Evolutionary conservation across 2,113 vertebrate genomes (phyloP), one percentile per base, ranked within the genome.

Genomic region (Stigmatopora argus): DNA sequence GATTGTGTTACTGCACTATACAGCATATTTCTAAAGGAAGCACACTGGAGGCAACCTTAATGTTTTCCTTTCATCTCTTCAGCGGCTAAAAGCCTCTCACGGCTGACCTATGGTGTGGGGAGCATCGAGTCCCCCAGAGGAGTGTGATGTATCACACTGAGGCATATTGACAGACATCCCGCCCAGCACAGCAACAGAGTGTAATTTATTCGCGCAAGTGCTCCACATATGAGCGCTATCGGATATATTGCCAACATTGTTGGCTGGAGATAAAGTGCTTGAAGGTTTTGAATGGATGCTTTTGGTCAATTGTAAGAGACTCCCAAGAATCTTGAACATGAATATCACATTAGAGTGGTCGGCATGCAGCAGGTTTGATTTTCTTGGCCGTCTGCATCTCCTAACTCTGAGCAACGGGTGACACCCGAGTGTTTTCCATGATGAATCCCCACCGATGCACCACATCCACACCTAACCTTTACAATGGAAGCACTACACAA

Each of bases 391-490:
- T 61, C 69, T 18, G 38, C 18, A 13, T 74, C 79, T 76, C 66
- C 59, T 70, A 55, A 48, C 71, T 69, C 52, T 18, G 45, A 77
- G 74, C 58, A 74, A 78, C 77, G 80, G 10, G 70, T 79, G 82
- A 78, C 81, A 81, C 74, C 73, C 35, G 77, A 85, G 78, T 73
- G 71, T 77, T 86, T 75, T 53, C 53, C 63, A 81, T 71, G 87
- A 87, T 84, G 80, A 83, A 88, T 84, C 78, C 77, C 19, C 70
- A 1, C 34, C 72, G 77, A 69, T 79, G 73, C 69, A 75, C 72
- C 68, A 73, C 71, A 75, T 77, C 12, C 75, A 77, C 68, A 71
- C 68, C 82, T 82, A 84, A 88, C 85, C 86, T 89, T 86, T 84
- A 73, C 68, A 80, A 69, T 64, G 78, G 58, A 85, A 73, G 69